Conservation (phyloP, 2,888 invertebrate species). For the Machimus rusticus region DNA sequence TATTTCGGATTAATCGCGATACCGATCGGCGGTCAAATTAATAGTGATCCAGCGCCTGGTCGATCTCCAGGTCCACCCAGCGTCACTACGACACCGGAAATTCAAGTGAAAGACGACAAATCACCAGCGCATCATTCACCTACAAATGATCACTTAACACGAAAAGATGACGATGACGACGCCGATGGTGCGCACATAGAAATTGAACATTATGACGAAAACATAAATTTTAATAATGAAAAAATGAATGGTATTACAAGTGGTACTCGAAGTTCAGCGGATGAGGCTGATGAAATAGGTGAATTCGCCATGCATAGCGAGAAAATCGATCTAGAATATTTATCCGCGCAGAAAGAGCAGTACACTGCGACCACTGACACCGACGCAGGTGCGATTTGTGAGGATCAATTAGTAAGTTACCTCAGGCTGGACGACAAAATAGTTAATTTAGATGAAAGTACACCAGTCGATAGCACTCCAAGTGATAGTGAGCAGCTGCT, state of each 20-base stretch:
- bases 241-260: background rate
- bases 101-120: constrained; percentile 22
- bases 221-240: background rate
- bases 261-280: background rate
- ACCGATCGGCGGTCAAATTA: constrained; percentile 60
- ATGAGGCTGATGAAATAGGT: background rate
- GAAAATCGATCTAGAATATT: background rate
- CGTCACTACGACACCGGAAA: constrained; percentile 34
- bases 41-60: constrained; percentile 73
- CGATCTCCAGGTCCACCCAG: constrained; percentile 71
- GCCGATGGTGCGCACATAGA: background rate
- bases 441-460: background rate
- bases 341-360: background rate
- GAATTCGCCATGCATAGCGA: background rate
- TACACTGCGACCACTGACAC: background rate
- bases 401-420: constrained; percentile 20
- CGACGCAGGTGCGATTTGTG: background rate
- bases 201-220: background rate
- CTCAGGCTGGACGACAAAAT: constrained; percentile 10
- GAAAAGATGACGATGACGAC: background rate
- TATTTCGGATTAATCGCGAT: constrained; percentile 32
- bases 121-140: constrained; percentile 35
- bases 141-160: constrained; percentile 19
- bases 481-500: background rate
- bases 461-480: background rate